Percentiles rank a stretch among this genome's conserved stretches.
phyloP scores from a whole-genome alignment of 2,113 vertebrate species.

The Chamaea fasciata region DNA sequence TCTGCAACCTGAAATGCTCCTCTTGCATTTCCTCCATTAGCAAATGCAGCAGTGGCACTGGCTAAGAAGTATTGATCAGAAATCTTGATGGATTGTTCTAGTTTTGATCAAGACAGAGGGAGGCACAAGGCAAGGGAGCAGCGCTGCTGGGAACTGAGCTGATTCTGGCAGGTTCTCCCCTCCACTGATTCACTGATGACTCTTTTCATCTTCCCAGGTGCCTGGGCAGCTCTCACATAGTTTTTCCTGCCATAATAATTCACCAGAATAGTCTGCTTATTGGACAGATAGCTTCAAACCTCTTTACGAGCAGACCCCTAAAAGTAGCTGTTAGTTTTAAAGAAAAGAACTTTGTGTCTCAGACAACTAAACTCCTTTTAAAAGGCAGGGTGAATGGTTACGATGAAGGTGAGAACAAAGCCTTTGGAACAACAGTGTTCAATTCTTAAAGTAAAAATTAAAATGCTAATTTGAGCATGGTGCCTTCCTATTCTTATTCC shows the following conservation, averaged over 20 bases:
- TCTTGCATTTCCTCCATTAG: not conserved
- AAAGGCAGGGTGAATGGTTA: not conserved
- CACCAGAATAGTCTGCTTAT: not conserved
- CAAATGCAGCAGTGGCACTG: not conserved
- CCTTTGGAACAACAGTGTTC: not conserved
- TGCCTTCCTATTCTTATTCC: constrained; percentile 1
- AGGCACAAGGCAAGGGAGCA: not conserved
- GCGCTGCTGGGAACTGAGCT: not conserved
- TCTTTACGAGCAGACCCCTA: not conserved
- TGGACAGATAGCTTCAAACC: not conserved
- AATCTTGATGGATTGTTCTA: not conserved
- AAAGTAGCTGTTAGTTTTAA: not conserved
- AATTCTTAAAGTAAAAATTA: constrained; percentile 13
- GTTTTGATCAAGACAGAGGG: not conserved
- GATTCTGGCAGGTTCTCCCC: not conserved
- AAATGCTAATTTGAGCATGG: constrained; percentile 20
- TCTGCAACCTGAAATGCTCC: not conserved
- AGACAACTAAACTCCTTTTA: not conserved
- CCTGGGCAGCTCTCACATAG: not conserved
- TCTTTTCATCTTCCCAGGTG: not conserved
- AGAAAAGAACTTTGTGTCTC: not conserved
- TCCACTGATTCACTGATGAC: not conserved
- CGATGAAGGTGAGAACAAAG: not conserved
- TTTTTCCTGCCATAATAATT: not conserved
- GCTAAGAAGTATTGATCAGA: not conserved